Conservation (phyloP, 2,888 invertebrate genomes). For the Lydus trimaculatus region DNA sequence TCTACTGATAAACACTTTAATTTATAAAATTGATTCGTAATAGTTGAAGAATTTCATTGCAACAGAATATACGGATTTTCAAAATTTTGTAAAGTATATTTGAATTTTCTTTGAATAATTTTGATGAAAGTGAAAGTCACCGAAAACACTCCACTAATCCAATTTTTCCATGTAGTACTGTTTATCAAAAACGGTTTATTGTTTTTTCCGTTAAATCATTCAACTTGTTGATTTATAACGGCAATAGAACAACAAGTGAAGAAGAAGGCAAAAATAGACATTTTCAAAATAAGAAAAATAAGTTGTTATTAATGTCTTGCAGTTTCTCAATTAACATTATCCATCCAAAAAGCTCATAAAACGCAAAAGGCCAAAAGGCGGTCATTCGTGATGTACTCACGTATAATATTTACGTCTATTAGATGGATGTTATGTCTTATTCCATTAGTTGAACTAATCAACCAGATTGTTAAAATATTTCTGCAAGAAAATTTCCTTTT, state of each 20-base stretch:
- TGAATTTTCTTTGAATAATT: background rate
- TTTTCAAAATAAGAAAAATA: background rate
- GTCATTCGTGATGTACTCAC: background rate
- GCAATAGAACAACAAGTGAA: background rate
- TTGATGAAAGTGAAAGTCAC: no score
- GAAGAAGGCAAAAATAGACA: background rate
- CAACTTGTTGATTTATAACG: background rate
- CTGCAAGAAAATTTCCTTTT: background rate
- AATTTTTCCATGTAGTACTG: no score
- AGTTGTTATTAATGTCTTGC: background rate
- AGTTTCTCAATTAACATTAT: conserved; percentile 4
- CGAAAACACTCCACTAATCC: no score
- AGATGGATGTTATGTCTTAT: background rate
- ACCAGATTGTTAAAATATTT: background rate
- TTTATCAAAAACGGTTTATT: background rate
- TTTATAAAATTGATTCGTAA: background rate
- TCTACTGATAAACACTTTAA: background rate
- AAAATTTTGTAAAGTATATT: background rate
- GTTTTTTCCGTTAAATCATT: background rate
- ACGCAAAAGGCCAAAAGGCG: background rate
- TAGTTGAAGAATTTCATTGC: background rate
- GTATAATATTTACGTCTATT: background rate
- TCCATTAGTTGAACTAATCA: background rate
- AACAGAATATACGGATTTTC: background rate
- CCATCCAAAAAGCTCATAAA: background rate